phyloP scores from a whole-genome alignment of 1,140 invertebrate genomes.

The Nasonia longicornis region DNA sequence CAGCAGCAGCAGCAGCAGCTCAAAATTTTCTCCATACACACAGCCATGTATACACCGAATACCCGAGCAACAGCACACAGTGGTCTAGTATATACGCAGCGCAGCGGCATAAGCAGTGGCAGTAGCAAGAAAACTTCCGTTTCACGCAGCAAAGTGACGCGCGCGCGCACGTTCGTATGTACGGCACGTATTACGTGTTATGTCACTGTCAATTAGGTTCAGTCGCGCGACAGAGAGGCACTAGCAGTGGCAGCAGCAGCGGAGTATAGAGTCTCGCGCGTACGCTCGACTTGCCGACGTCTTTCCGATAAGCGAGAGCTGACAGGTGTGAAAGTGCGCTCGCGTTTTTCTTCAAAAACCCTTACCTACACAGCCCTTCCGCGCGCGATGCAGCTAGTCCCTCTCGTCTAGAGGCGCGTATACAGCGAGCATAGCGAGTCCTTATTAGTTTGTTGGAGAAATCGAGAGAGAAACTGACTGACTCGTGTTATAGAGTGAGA shows the following conservation, averaged over 20 bases:
- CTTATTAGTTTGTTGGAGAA: background rate
- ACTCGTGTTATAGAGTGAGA: too few species aligned
- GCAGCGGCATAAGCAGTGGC: constrained; percentile 1
- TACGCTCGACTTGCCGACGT: constrained; percentile 12
- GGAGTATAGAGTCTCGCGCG: background rate
- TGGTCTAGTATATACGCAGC: background rate
- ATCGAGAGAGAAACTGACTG: background rate
- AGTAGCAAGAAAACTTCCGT: background rate
- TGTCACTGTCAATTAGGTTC: constrained; percentile 62
- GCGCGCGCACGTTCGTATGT: background rate
- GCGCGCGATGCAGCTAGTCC: too few species aligned
- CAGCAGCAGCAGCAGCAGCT: background rate
- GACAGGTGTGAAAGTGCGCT: constrained; percentile 37
- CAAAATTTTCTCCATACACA: background rate
- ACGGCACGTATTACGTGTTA: constrained; percentile 50
- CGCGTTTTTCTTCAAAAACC: constrained; percentile 12
- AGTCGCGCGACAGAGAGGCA: constrained; percentile 26
- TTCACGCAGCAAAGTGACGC: background rate
- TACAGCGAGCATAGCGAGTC: background rate
- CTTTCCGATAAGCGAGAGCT: constrained; percentile 34
- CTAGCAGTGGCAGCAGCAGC: too few species aligned
- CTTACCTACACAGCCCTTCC: background rate
- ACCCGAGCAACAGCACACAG: too few species aligned
- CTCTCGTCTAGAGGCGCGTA: too few species aligned
- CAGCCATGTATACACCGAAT: too few species aligned